A percentile compares a stretch with the other conserved stretches of the same genome.
Conservation (phyloP, 2,797 vertebrate genomes). For the Sus cebifrons region DNA sequence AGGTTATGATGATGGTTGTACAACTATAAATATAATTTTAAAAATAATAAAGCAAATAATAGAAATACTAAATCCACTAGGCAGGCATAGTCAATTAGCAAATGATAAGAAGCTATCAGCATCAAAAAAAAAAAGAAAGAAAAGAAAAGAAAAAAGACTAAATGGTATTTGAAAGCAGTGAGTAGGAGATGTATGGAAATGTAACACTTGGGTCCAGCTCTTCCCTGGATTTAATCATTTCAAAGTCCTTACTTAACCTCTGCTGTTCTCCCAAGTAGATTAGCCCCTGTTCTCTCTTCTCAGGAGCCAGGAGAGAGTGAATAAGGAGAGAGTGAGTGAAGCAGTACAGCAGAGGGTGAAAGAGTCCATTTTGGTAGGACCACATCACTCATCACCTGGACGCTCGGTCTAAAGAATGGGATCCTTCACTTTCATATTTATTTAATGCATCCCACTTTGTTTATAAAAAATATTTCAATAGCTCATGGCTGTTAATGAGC, state of each 20-base stretch:
- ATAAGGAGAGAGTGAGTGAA: background rate
- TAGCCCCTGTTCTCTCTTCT: conserved; percentile 26
- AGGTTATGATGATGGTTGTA: no score
- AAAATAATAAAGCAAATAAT: no score
- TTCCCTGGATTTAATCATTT: conserved; percentile 56
- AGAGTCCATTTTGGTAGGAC: background rate
- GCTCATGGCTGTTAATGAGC: background rate
- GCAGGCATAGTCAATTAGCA: conserved; percentile 65
- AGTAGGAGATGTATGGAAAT: conserved; percentile 29
- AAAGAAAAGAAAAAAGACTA: background rate
- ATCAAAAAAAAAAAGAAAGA: background rate
- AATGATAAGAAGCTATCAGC: conserved; percentile 55
- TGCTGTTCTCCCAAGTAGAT: conserved; percentile 20
- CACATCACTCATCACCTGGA: background rate
- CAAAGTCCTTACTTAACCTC: conserved; percentile 65
- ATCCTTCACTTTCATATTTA: background rate
- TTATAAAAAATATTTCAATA: background rate
- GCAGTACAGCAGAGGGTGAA: background rate
- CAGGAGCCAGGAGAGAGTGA: background rate
- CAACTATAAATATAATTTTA: no score
- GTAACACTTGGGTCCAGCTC: background rate
- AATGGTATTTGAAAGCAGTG: conserved; percentile 57
- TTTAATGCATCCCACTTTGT: background rate
- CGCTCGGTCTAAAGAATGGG: background rate
- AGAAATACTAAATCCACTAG: background rate